Evolutionary conservation across 37 sponge, comb jelly and placozoan genomes (phyloP), one percentile per base, ranked within the genome.

Genomic region (Lycopodina hypogea): DNA sequence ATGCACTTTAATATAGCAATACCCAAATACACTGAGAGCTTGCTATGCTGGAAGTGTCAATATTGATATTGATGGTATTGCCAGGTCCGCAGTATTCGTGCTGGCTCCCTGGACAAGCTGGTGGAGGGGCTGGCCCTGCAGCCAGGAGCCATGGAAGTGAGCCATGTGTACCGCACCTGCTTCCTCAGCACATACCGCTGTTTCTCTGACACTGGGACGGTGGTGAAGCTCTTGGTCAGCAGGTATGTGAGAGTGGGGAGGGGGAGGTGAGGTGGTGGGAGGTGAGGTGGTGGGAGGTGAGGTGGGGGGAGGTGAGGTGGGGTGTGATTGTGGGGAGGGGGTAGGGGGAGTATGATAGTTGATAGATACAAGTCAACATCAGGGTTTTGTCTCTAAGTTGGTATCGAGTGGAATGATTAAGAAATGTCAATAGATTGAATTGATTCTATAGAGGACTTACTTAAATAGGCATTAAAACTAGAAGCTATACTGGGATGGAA

Each of bases 181-280:
- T 94, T 94, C 81, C 71, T 94, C 17, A 41, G 63, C 48, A 87
- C 88, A 7, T 94, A 85, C 68, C 68, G 83, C 24, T 86, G 89
- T 15, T 94, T 91, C n/a, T 72, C 79, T 23, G 69, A 82, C 17
- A 57, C 88, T 0, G 91, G 48, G 34, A 42, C n/a, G 1, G 32
- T 94, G 33, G 6, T 91, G 51, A 69, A 77, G 29, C 64, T 74
- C 32, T 65, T 93, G 6, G 72, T 56, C 30, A 63, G 69, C 22
- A 78, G 90, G 89, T 86, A 35, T 24, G 56, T 22, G 70, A 11
- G 26, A 58, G 59, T 26, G 59, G 26, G 18, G 53, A 52, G 53
- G 53, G 9, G 59, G 9, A 6, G 14, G 59, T 26, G 9, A 58
- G 26, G 18, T 4, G 59, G 26, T 26, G 21, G 21, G 3, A 24